Evolutionary conservation across 2,797 vertebrate genomes (phyloP), one percentile per base, ranked within the genome.

Genomic region (Gymnocypris eckloni): DNA sequence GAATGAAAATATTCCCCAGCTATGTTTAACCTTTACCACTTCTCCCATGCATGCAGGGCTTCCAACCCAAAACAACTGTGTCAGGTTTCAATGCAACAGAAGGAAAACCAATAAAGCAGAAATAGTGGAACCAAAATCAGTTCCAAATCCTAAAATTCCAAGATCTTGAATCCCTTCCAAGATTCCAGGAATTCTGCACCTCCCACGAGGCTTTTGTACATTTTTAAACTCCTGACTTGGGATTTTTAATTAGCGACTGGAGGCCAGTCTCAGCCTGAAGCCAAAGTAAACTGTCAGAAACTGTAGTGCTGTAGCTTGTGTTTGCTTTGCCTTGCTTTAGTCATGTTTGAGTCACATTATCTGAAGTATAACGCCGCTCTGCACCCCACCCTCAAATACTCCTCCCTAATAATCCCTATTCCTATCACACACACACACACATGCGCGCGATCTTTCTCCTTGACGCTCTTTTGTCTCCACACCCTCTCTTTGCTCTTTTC

Each of bases 401-500:
- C 71, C 85, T 83, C 85, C 85, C 86, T 83, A 67, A 67, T 86
- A 80, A 85, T 79, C 79, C 75, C 39, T 37, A 77, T 82, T 75
- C 87, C 81, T 78, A 80, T 66, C 87, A 81, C 75, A 77, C n/a
- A 20, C 41, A 81, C 66, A 75, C 69, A 75, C 70, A 41, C 86
- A 37, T 33, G 64, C 71, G 54, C 41, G 39, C 75, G 4, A 50
- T 76, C 33, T 6, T n/a, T 90, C 72, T 67, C 87, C 81, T 87
- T n/a, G 3, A 85, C 6, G 25, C 11, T 48, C 25, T 76, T 61
- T 83, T 71, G 13, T 77, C 37, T 76, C 79, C 66, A 59, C 43
- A 59, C 85, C 82, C 91, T 90, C 87, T 85, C 89, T 88, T 84
- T 83, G 80, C 83, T 71, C 39, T 76, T 61, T 79, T 59, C 4